A percentile compares a stretch with the other conserved stretches of the same genome.
Conservation (phyloP, 2,113 vertebrate genomes). For the Regulus satrapa region DNA sequence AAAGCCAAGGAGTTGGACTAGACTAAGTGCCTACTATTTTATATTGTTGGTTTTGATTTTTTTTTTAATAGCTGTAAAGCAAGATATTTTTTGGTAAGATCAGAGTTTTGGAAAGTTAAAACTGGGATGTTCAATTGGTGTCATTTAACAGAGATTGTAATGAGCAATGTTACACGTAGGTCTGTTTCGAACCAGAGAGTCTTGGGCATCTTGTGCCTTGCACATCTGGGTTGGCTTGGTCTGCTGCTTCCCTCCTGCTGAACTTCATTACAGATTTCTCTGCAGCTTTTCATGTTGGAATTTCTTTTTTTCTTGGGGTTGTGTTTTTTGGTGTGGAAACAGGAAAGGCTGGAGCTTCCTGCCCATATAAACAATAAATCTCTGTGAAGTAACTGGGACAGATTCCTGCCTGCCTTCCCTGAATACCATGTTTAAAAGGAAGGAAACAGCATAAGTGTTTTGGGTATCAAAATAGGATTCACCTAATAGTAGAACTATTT, state of each 20-base stretch:
- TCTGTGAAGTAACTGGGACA: background rate
- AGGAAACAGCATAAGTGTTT: conserved; percentile 43
- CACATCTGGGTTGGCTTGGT: background rate
- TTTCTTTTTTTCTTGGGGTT: background rate
- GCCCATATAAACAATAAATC: conserved; percentile 35
- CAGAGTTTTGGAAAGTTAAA: background rate
- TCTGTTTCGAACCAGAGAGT: background rate
- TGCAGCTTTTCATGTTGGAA: background rate
- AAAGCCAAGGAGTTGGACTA: background rate
- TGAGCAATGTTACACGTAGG: accelerated
- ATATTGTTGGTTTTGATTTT: background rate
- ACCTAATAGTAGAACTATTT: background rate
- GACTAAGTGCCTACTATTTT: background rate
- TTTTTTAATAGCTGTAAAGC: background rate
- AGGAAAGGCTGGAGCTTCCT: conserved; percentile 73
- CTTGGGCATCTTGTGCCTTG: background rate
- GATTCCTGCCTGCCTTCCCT: conserved; percentile 24
- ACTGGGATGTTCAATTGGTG: background rate
- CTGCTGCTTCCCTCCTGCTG: background rate
- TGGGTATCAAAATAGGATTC: background rate
- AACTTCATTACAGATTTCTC: background rate
- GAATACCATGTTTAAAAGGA: conserved; percentile 34
- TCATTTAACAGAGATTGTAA: background rate
- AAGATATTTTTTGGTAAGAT: background rate
- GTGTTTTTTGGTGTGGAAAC: conserved; percentile 38